phyloP scores from a whole-genome alignment of 2,888 invertebrate genomes.

The Linnaemya vulpina region DNA sequence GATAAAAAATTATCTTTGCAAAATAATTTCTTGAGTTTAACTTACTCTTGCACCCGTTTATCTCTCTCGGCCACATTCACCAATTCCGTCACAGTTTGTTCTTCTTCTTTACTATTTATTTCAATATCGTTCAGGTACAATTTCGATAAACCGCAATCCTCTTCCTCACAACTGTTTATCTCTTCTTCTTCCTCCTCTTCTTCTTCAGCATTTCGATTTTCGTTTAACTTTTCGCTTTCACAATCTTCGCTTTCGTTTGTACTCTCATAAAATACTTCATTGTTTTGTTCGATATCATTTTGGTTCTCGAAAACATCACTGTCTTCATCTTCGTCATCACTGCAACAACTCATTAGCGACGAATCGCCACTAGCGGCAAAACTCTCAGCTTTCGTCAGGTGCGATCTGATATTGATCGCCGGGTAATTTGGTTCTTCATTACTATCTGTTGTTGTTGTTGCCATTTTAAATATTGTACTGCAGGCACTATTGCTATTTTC shows the following conservation, averaged over 20 bases:
- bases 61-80: constrained; percentile 76
- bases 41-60: constrained; percentile 77
- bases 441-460: neutral
- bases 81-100: constrained; percentile 78
- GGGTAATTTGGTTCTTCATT: constrained; percentile 15
- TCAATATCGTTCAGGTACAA: constrained; percentile 76
- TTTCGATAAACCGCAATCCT: constrained; percentile 70
- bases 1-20: neutral
- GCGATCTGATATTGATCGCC: constrained; percentile 1
- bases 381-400: constrained; percentile 26
- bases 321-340: constrained; percentile 39
- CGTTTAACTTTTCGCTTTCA: neutral
- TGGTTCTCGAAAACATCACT: constrained; percentile 24
- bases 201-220: neutral
- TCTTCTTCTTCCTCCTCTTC: neutral
- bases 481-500: constrained; percentile 50
- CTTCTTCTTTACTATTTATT: constrained; percentile 78
- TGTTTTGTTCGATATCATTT: constrained; percentile 24
- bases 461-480: constrained; percentile 38
- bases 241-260: constrained; percentile 38
- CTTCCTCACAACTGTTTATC: neutral
- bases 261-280: constrained; percentile 59
- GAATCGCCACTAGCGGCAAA: constrained; percentile 17
- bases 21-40: constrained; percentile 26
- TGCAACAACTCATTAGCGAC: constrained; percentile 35